These are phyloP conservation scores for Eonycteris spelaea DNA, from an alignment of 2,113 vertebrate species.

Conservation along the genomic window DNA sequence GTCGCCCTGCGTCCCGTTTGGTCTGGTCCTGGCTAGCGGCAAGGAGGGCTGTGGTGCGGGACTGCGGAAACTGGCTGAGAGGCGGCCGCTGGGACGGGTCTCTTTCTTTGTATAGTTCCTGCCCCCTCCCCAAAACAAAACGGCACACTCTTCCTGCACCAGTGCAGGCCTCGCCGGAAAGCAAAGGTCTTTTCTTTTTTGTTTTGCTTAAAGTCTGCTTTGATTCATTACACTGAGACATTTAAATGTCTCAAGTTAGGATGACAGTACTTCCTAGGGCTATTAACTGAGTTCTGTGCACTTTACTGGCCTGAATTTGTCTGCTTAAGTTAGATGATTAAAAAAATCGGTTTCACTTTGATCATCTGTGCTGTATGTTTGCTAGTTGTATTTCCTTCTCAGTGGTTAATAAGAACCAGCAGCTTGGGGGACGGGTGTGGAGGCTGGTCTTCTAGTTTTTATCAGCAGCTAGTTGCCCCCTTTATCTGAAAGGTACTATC, in stretches of 20 bases:
- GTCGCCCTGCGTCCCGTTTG: not conserved
- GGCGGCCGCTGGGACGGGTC: not conserved
- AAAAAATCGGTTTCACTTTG: conserved; percentile 59
- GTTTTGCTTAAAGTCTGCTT: not conserved
- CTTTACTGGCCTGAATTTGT: not conserved
- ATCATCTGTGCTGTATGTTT: conserved; percentile 45
- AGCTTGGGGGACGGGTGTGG: not conserved
- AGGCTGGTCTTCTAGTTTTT: not conserved
- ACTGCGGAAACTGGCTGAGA: not conserved
- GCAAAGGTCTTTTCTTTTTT: not conserved
- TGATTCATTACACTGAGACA: not conserved
- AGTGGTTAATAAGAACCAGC: conserved; percentile 62
- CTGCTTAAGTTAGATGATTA: not conserved
- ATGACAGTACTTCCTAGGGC: conserved; percentile 14
- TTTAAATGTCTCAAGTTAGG: not conserved
- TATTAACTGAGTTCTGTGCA: not conserved
- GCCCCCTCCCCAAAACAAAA: not conserved
- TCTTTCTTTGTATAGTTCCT: not conserved
- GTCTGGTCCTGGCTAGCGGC: not conserved
- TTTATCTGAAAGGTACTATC: not conserved
- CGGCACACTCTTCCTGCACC: not conserved
- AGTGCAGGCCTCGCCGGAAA: conserved; percentile 22
- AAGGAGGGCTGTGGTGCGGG: not conserved
- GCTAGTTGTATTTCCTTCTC: conserved; percentile 27
- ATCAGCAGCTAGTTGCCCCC: not conserved